phyloP scores from a whole-genome alignment of 2,888 invertebrate genomes.

The Hymenopus coronatus region DNA sequence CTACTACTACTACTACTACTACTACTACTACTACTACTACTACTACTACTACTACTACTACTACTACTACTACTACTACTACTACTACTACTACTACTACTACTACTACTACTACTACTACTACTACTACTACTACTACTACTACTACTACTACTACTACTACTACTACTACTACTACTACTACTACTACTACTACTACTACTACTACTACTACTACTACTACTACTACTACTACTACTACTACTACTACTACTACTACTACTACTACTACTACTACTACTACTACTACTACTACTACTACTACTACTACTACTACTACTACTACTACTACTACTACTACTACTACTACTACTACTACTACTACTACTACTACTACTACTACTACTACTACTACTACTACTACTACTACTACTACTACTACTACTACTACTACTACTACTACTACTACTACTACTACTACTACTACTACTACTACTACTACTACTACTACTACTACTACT shows the following conservation, averaged over 20 bases:
- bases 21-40: neutral
- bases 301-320: slow-evolving; percentile 10
- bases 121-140: slow-evolving; percentile 9
- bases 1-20: neutral
- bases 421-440: neutral
- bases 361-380: neutral
- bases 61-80: neutral
- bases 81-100: neutral
- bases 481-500: slow-evolving; percentile 8
- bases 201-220: neutral
- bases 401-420: neutral
- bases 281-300: slow-evolving; percentile 4
- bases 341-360: neutral
- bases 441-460: neutral
- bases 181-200: neutral
- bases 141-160: slow-evolving; percentile 10
- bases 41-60: neutral
- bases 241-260: neutral
- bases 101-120: neutral
- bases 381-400: neutral
- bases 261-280: neutral
- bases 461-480: slow-evolving; percentile 10
- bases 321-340: slow-evolving; percentile 5
- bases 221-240: neutral
- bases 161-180: slow-evolving; percentile 1